These are phyloP conservation scores for Cryptoblepharus egeriae DNA, from an alignment of 2,797 vertebrate species.

Conservation along the genomic window DNA sequence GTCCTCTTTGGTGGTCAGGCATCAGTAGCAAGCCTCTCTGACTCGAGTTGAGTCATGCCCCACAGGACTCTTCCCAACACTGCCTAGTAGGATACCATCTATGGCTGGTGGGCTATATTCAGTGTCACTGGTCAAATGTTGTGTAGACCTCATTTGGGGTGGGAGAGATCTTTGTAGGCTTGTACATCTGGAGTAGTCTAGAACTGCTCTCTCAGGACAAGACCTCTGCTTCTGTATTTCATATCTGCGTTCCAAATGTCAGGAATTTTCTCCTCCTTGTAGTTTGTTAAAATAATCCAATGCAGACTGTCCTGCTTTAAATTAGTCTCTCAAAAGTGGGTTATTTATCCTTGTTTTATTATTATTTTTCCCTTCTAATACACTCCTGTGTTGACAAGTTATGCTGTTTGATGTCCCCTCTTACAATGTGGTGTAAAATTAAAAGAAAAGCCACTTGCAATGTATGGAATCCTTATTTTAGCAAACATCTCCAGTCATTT, in stretches of 20 bases:
- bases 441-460: conserved; percentile 68
- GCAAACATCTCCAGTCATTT: conserved; percentile 51
- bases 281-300: conserved; percentile 59
- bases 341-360: conserved; percentile 63
- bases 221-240: conserved; percentile 41
- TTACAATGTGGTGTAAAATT: conserved; percentile 59
- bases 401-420: conserved; percentile 57
- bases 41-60: too few species aligned
- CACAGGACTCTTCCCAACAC: too few species aligned
- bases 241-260: conserved; percentile 32
- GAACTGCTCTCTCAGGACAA: not conserved
- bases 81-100: not conserved
- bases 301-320: conserved; percentile 65
- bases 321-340: conserved; percentile 56
- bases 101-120: not conserved
- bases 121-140: not conserved
- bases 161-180: not conserved
- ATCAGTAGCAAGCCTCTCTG: too few species aligned
- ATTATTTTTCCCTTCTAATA: conserved; percentile 54
- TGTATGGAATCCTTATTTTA: conserved; percentile 64
- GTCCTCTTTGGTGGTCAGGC: too few species aligned
- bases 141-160: not conserved
- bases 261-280: conserved; percentile 50
- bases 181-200: not conserved
- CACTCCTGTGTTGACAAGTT: conserved; percentile 59